A percentile compares a stretch with the other conserved stretches of the same genome.
Conservation (phyloP, 2,797 vertebrate genomes). For the Melanotaenia parkinsoni region DNA sequence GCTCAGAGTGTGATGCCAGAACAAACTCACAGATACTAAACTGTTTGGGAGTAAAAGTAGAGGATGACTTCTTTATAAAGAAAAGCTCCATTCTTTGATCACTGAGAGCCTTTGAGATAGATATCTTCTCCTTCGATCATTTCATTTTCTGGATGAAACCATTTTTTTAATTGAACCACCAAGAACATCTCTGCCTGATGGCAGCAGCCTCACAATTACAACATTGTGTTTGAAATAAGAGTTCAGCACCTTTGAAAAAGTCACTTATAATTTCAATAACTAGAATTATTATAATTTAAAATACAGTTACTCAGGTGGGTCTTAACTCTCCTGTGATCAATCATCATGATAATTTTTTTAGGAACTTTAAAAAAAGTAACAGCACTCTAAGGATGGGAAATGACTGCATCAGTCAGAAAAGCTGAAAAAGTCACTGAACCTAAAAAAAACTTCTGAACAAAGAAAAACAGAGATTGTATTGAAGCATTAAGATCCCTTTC, state of each 20-base stretch:
- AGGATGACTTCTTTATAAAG: slow-evolving; percentile 16
- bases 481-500: too few relatives aligned
- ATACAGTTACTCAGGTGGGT: neutral
- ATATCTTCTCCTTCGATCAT: slow-evolving; percentile 5
- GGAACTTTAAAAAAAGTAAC: neutral
- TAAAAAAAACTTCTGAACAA: neutral
- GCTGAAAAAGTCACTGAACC: neutral
- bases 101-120: slow-evolving; percentile 5
- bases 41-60: slow-evolving; percentile 12
- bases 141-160: neutral
- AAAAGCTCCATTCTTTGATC: slow-evolving; percentile 27
- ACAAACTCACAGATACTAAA: slow-evolving; percentile 25
- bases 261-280: neutral
- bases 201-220: neutral
- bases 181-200: neutral
- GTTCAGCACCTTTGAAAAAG: neutral
- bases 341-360: slow-evolving; percentile 1
- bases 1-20: slow-evolving; percentile 25
- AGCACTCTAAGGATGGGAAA: neutral
- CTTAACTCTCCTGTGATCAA: neutral
- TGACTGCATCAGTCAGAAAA: neutral
- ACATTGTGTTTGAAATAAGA: neutral
- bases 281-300: neutral
- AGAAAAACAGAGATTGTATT: too few relatives aligned
- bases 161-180: neutral